Evolutionary conservation across 1,140 invertebrate species (phyloP).

Genomic region (Conopomorpha cramerella): DNA sequence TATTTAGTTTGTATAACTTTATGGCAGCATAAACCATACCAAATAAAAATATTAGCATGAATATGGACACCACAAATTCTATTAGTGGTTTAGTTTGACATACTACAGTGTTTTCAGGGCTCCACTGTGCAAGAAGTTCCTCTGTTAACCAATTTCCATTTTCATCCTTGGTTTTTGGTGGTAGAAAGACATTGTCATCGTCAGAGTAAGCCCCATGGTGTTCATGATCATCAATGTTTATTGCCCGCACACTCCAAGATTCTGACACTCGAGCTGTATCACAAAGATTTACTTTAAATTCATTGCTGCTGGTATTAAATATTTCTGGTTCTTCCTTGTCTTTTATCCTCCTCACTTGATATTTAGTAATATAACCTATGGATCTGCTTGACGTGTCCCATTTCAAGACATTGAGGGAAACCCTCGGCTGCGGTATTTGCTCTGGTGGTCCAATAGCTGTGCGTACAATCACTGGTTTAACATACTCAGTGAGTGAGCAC

Average conservation of each 20-base stretch:
- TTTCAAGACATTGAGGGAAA: too few relatives aligned
- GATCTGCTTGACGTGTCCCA: too few relatives aligned
- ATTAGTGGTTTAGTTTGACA: too few relatives aligned
- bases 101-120: too few relatives aligned
- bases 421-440: conserved; percentile 46
- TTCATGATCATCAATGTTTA: conserved; percentile 43
- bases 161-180: too few relatives aligned
- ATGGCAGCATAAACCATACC: conserved; percentile 28
- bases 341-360: conserved; percentile 56
- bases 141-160: too few relatives aligned
- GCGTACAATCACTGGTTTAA: conserved; percentile 43
- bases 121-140: too few relatives aligned
- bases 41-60: conserved; percentile 22
- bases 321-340: conserved; percentile 31
- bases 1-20: conserved; percentile 39
- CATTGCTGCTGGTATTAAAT: conserved; percentile 35
- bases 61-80: not conserved
- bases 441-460: conserved; percentile 68
- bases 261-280: conserved; percentile 27
- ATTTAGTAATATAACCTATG: too few relatives aligned
- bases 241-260: conserved; percentile 41
- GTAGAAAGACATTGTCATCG: conserved; percentile 18
- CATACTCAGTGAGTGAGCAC: conserved; percentile 65
- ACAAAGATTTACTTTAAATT: conserved; percentile 20
- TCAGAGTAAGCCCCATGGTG: conserved; percentile 31